Percentiles rank a stretch among this genome's conserved stretches.
These are phyloP conservation scores for Calycopis cecrops DNA, from an alignment of 1,140 invertebrate species.

Conservation along the genomic window DNA sequence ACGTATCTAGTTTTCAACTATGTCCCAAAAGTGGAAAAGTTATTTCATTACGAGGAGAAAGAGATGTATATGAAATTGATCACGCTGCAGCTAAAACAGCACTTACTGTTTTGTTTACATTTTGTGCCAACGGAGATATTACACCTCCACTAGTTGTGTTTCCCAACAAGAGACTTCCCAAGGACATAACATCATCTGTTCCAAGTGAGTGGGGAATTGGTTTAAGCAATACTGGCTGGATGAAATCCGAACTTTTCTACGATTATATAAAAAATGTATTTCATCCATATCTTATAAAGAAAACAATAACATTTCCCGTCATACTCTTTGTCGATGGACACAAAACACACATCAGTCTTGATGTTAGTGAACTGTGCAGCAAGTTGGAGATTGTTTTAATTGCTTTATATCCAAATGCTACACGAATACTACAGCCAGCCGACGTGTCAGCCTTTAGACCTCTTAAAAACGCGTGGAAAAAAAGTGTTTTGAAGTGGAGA, in stretches of 20 bases:
- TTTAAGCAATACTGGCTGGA: constrained; percentile 15
- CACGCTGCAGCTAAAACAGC: too few species aligned
- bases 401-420: too few species aligned
- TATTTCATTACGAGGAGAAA: too few species aligned
- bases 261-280: constrained; percentile 13
- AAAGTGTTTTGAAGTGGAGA: too few species aligned
- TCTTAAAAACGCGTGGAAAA: too few species aligned
- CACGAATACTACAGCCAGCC: too few species aligned
- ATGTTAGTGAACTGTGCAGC: constrained; percentile 8
- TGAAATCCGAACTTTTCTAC: constrained; percentile 11
- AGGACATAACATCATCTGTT: constrained; percentile 10
- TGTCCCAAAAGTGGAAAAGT: background rate
- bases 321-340: constrained; percentile 17
- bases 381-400: too few species aligned
- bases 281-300: background rate
- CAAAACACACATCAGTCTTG: constrained; percentile 8
- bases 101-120: too few species aligned
- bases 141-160: constrained; percentile 16
- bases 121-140: constrained; percentile 13
- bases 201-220: constrained; percentile 18
- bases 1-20: constrained; percentile 8
- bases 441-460: too few species aligned
- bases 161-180: constrained; percentile 10
- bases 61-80: too few species aligned
- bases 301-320: constrained; percentile 3